phyloP scores from a whole-genome alignment of 2,888 invertebrate species.

The Labia minor region DNA sequence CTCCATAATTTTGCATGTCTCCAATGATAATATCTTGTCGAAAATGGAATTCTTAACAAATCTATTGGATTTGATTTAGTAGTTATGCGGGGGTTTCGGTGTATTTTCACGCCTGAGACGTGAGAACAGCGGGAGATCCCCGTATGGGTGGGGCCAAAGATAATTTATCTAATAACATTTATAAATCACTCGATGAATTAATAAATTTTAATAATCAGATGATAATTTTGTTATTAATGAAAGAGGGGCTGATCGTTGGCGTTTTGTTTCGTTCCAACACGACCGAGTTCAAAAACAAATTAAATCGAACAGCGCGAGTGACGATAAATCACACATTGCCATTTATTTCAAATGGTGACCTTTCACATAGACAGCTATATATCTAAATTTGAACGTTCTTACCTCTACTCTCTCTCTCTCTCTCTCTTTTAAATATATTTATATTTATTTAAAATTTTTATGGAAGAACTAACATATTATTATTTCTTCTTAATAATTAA shows the following conservation, averaged over 20 bases:
- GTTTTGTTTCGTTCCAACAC: too few relatives aligned
- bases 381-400: too few relatives aligned
- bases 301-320: background rate
- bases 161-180: background rate
- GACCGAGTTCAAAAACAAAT: background rate
- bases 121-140: background rate
- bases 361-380: background rate
- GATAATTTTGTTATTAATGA: background rate
- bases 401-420: too few relatives aligned
- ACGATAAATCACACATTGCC: background rate
- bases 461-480: background rate
- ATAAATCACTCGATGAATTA: background rate
- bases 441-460: background rate
- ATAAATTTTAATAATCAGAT: background rate
- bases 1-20: background rate
- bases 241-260: background rate
- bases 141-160: background rate
- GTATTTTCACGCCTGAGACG: background rate
- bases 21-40: background rate
- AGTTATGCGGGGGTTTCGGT: background rate
- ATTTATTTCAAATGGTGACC: background rate
- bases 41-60: background rate
- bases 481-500: background rate
- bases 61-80: background rate
- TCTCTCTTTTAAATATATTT: too few relatives aligned